Conservation (phyloP, 2,113 vertebrate genomes). For the Poicephalus gulielmi region DNA sequence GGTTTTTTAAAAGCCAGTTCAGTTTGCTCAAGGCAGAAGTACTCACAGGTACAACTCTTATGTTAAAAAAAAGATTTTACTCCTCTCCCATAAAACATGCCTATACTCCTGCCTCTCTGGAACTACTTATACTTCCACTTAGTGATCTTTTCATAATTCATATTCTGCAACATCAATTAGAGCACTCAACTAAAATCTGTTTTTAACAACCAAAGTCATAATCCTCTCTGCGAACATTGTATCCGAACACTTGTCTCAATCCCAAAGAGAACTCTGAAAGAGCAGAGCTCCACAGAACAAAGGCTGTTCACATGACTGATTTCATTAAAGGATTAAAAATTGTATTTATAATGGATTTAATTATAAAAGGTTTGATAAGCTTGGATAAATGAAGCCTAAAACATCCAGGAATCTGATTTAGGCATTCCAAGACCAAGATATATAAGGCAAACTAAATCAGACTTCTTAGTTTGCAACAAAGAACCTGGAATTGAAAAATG, state of each 20-base stretch:
- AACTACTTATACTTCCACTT: neutral
- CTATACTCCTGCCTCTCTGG: neutral
- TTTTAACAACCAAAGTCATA: neutral
- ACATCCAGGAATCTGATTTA: neutral
- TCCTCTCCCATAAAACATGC: neutral
- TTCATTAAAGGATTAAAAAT: slow-evolving; percentile 42
- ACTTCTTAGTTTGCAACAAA: neutral
- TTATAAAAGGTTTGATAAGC: neutral
- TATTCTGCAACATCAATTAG: neutral
- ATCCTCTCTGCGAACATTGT: neutral
- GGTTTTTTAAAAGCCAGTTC: neutral
- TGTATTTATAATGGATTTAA: slow-evolving; percentile 6
- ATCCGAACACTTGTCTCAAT: neutral
- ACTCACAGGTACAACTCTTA: neutral
- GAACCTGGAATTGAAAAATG: neutral
- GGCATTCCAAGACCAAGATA: neutral
- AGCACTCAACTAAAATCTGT: neutral
- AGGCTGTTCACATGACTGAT: slow-evolving; percentile 12
- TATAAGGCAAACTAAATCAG: neutral
- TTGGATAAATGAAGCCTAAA: neutral
- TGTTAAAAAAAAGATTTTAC: neutral
- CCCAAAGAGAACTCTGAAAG: neutral
- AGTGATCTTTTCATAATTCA: neutral
- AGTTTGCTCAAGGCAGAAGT: neutral
- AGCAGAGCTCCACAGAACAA: neutral